These are phyloP conservation scores for Platysteira castanea DNA, from an alignment of 2,113 vertebrate genomes.

Conservation along the genomic window DNA sequence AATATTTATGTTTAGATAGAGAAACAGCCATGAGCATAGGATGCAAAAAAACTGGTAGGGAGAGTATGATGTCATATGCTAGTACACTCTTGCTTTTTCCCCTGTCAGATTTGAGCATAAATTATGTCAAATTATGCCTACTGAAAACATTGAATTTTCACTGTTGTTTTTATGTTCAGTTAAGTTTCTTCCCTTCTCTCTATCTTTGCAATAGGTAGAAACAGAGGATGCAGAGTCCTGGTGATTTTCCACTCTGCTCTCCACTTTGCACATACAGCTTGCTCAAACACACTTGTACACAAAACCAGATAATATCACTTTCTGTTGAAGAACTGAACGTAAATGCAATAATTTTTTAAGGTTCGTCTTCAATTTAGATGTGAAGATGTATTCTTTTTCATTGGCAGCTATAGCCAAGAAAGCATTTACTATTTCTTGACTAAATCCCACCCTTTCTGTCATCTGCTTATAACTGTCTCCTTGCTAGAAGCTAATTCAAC, in stretches of 20 bases:
- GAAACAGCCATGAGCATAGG: neutral
- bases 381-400: neutral
- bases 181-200: neutral
- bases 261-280: neutral
- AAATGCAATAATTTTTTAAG: neutral
- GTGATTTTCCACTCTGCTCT: neutral
- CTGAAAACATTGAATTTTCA: neutral
- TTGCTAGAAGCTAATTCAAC: slow-evolving; percentile 15
- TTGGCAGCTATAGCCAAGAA: neutral
- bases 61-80: neutral
- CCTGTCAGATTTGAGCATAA: neutral
- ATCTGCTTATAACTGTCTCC: neutral
- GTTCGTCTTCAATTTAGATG: neutral
- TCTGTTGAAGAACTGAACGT: neutral
- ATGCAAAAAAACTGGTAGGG: neutral
- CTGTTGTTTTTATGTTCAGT: neutral
- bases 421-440: neutral
- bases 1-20: neutral
- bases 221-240: neutral
- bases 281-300: neutral
- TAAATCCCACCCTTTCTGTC: neutral
- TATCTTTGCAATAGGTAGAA: neutral
- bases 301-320: neutral
- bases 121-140: neutral
- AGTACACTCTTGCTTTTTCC: neutral